Evolutionary conservation across 2,888 invertebrate species (phyloP), one percentile per base, ranked within the genome.

Genomic region (Holacanthella duospinosa): DNA sequence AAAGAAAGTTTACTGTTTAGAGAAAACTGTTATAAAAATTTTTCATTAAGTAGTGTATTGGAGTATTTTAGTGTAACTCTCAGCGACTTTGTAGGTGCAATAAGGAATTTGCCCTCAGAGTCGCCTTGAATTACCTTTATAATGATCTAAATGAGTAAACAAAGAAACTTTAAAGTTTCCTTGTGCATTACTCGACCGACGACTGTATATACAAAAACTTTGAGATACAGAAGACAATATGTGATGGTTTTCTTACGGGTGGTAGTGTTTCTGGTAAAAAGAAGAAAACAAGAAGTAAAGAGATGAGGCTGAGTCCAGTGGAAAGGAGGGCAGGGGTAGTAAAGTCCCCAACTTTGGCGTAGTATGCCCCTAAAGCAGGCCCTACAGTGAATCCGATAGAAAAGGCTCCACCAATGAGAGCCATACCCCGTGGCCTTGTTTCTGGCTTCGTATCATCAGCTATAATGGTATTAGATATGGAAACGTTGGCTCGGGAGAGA

Each of bases 341-440:
- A 27, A 67, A 70, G 44, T 69, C 67, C 44, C 70, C 70, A 43
- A 65, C 62, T 27, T 62, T 60, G 1, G 70, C 64, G 61, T 67
- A 72, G 29, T 63, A 64, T 0, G 72, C 72, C 12, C 70, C 72
- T 48, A 72, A 68, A 6, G 62, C 66, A 0, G 71, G 71, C 25
- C 70, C 70, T 66, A 57, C 80, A 73, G 96, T 89, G 78, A 99
- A 99, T n/a, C 95, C 97, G 66, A 99, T 79, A 1, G 96, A 96
- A 79, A 99, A 99, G 6, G 97, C 94, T 73, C 95, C 86, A 16
- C 99, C 99, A 67, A 99, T 88, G 60, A 95, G 78, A n/a, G 97
- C 96, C 97, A 97, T 97, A 76, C 93, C 95, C 77, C 85, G 87
- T 43, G 92, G 92, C 74, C 96, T 83, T n/a, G 87, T 86, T 74